Percentiles rank a stretch among this genome's conserved stretches.
These are phyloP conservation scores for Phataginus tetradactyla DNA, from an alignment of 2,797 vertebrate genomes.

Conservation along the genomic window DNA sequence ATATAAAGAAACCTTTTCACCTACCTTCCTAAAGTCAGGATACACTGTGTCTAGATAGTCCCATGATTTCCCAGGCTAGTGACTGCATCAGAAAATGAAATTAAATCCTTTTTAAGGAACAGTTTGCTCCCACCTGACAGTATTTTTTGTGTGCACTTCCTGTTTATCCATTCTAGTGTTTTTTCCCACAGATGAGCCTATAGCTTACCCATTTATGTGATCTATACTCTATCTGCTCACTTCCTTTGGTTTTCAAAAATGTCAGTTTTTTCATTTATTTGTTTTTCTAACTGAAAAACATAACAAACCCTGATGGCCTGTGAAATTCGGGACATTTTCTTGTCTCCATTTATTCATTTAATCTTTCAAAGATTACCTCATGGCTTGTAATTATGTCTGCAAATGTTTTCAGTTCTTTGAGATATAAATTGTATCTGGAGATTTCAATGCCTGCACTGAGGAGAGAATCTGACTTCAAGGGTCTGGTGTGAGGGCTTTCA, in stretches of 20 bases:
- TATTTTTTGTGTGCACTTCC: background rate
- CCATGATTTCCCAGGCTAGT: background rate
- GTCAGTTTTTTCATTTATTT: background rate
- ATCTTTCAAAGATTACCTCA: background rate
- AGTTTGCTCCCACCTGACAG: background rate
- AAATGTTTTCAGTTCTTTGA: slow-evolving; percentile 3
- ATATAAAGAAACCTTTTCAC: background rate
- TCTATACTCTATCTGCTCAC: background rate
- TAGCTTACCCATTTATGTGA: background rate
- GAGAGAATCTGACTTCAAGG: background rate
- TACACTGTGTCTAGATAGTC: background rate
- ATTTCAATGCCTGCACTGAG: background rate
- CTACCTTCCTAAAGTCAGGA: background rate
- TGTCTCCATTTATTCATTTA: background rate
- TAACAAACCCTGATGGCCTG: background rate
- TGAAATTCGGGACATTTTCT: slow-evolving; percentile 41
- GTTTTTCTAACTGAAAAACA: background rate
- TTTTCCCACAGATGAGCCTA: background rate
- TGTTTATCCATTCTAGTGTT: background rate
- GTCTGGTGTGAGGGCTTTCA: background rate
- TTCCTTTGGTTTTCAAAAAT: background rate
- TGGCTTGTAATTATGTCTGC: background rate
- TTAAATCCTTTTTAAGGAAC: background rate
- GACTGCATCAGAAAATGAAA: background rate
- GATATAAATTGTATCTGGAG: background rate